Evolutionary conservation across 2,888 invertebrate species (phyloP).

Genomic region (Steinernema hermaphroditum): DNA sequence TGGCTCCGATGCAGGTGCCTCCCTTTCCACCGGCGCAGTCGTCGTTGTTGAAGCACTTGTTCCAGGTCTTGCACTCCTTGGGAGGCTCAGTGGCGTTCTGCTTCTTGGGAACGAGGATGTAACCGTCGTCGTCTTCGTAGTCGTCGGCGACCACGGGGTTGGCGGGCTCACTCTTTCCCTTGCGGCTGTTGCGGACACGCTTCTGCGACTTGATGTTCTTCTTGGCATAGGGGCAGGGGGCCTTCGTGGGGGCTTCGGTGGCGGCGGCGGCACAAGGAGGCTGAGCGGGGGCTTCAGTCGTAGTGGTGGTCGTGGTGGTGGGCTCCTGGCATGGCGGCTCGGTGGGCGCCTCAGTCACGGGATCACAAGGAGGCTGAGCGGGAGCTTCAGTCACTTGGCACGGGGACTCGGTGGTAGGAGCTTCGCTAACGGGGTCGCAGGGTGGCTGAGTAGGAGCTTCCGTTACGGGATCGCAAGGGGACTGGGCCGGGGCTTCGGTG

Average conservation of each 20-base stretch:
- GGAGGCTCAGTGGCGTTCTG: constrained; percentile 1
- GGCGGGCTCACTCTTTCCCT: neutral
- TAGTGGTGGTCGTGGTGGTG: too few relatives aligned
- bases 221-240: neutral
- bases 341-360: neutral
- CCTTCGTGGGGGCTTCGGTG: neutral
- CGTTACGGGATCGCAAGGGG: neutral
- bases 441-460: constrained; percentile 20
- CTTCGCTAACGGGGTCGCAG: constrained; percentile 13
- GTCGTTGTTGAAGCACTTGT: constrained; percentile 19
- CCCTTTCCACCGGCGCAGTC: neutral
- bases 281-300: neutral
- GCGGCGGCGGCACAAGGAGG: neutral
- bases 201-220: neutral
- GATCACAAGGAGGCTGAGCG: neutral
- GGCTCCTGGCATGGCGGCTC: neutral
- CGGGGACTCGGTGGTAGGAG: neutral
- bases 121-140: neutral
- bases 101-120: neutral
- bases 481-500: neutral
- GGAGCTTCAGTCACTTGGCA: neutral
- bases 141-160: neutral
- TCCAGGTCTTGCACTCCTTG: neutral
- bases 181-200: neutral
- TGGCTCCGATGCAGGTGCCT: neutral